A percentile compares a stretch with the other conserved stretches of the same genome.
phyloP scores from a whole-genome alignment of 2,113 vertebrate species.

The Phalacrocorax brasilianus region DNA sequence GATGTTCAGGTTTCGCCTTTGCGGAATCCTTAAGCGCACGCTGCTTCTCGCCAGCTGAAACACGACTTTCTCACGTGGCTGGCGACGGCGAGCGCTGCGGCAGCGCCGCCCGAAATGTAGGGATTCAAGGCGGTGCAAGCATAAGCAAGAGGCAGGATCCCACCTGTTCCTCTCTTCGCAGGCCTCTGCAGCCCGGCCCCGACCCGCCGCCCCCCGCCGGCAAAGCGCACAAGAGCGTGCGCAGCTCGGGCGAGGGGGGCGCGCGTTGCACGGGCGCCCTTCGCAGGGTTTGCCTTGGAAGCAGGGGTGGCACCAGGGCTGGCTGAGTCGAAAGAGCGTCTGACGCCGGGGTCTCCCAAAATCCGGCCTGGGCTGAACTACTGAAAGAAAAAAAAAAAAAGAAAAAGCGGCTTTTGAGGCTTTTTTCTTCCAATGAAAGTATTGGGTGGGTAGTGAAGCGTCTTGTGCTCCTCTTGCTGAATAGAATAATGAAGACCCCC shows the following conservation, averaged over 20 bases:
- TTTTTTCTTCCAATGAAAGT: not conserved
- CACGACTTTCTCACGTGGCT: not conserved
- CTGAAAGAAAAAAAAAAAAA: not conserved
- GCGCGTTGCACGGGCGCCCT: accelerated
- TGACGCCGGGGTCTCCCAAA: not conserved
- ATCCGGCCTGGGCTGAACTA: not conserved
- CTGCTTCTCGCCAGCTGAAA: not conserved
- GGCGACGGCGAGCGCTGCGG: accelerated
- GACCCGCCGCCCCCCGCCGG: not conserved
- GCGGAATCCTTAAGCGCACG: not conserved
- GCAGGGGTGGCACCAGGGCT: accelerated
- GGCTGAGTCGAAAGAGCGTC: accelerated
- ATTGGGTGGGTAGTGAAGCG: not conserved
- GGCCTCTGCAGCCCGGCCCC: not conserved
- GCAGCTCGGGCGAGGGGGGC: too few species aligned
- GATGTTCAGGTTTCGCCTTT: not conserved
- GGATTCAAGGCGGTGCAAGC: not conserved
- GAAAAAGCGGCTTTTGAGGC: not conserved
- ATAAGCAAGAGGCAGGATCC: not conserved
- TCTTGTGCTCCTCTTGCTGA: not conserved
- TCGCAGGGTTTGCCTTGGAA: too few species aligned
- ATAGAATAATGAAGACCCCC: not conserved
- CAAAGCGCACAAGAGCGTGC: accelerated
- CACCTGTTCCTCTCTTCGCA: accelerated
- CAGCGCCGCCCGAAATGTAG: not conserved